Base-by-base conservation (phyloP, 2,888 invertebrate genomes). In the Margaritifera margaritifera region DNA sequence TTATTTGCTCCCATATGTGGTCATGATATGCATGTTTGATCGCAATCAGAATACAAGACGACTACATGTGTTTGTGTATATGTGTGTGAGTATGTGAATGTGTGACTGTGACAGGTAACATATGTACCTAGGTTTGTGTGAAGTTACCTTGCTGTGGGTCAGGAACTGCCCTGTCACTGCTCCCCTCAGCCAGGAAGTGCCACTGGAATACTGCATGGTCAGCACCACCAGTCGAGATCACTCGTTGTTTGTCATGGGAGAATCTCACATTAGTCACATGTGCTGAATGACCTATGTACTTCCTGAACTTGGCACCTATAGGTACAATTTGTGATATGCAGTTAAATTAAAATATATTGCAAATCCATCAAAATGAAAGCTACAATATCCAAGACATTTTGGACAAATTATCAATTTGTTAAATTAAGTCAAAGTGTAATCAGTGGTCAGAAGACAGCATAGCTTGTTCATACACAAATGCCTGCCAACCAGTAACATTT, bases 181-280 rank as follows among this genome's bases (percentile, higher is more conserved):
- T 69, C 15, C 86, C 89, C 27, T 86, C 84, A 15, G 84, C 71
- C 6, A 87, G 64, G 74, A 86, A 89, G 50, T 81, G 78, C 91
- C 91, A 91, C 80, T 90, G 90, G 73, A 90, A 90, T 5, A 91
- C 82, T 51, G 90, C 88, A 75, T 90, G 90, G 74, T 90, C 91
- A 27, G 86, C 90, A 5, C 90, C 90, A 22, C 91, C 90, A 31
- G 88, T 89, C 5, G 89, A 85, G 58, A 91, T 85, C 20, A 91
- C 86, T 27, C 84, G 78, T 11, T 77, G 81, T 64, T 86, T 86
- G 80, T 90, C 90, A 61, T 81, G 74, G 19, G 89, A 87, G 80
- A 90, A 90, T 20, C 90, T 79, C 2, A 90, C 89, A 78, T 90
- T 90, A 57, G 90, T 90, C 69, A 90, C 90, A 79, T 90, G 90